Base-by-base conservation (phyloP, 2,797 vertebrate species). In the Scleropages formosus region DNA sequence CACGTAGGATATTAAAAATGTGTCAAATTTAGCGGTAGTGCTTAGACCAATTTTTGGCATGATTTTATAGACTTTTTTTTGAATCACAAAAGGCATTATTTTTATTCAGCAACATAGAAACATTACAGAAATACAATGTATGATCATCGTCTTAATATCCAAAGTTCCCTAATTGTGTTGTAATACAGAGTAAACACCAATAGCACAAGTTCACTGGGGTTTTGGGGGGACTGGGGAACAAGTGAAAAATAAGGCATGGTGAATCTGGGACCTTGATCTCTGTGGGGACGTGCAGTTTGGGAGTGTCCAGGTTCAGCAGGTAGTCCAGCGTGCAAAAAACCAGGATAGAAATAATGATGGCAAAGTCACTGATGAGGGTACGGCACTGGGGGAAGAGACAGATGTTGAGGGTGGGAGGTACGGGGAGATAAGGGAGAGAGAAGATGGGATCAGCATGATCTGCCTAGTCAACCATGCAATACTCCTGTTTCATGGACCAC, bases 291-390 rank as follows among this genome's bases (percentile, higher is more conserved):
- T 96, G 90, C 85, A 93, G 89, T 80, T 93, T 93, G 71, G 96
- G 96, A 1, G 96, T 98, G 49, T 96, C 94, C 90, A 99, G 85
- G 18, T 90, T 93, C 0, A 98, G 87, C 79, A 91, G 83, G 62
- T 3, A 74, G 77, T 93, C 97, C 75, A 98, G 80, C 10, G 89
- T 94, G 81, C 96, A 98, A 92, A 98, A 98, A 62, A 93, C 16
- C 82, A 98, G 91, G 88, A 99, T 99, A 83, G 96, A 93, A 84
- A 99, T 90, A 85, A 93, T 89, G 84, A 96, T 98, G 90, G 97
- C 84, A 85, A 99, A 98, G 79, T 98, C 96, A 49, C 94, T 94
- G 84, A 96, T 85, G 73, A 99, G 88, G 81, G 87, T 82, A 20
- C 97, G 95, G 72, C 95, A 86, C 97, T 99, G 88, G 80, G 81